Evolutionary conservation across 2,888 invertebrate genomes (phyloP), one percentile per base, ranked within the genome.

Genomic region (Tinea semifulvella): DNA sequence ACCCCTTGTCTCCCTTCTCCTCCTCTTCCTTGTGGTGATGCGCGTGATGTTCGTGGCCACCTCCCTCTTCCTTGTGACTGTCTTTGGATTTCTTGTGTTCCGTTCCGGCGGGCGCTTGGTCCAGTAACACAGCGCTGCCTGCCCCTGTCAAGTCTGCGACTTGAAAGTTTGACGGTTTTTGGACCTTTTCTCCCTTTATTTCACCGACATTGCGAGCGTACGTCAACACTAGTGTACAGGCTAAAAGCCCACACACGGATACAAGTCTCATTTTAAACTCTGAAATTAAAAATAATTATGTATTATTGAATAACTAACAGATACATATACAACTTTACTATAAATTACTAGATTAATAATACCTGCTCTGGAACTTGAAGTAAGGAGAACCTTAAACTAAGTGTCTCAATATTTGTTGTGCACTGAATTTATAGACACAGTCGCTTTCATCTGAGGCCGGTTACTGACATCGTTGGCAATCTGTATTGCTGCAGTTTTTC

Each of bases 1-100:
- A 88, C 0, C 92, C 92, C 56, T 92, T 91, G 48, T 90, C 89
- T 0, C 88, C 89, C 58, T 92, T 91, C 49, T 89, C 88, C 1
- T 89, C 91, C 58, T 91, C 85, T 26, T 87, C 85, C 47, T 85
- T 83, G 59, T 88, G 87, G 56, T 89, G 88, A 47, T 88, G 84
- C 1, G 83, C 82, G 53, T 88, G 87, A 56, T 89, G 86, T 47
- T 87, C 85, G 53, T 87, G 83, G 1, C 90, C 90, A n/a, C 88
- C 89, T 13, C 88, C 88, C 45, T 81, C 76, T 60, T 87, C 87
- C 54, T 85, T 84, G 53, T 84, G 82, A 50, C 74, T 76, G 46
- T 67, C 73, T 53, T 73, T 69, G 4, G 69, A 64, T 48, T 82
- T 74, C 46, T 79, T 73, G 52, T 82, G 75, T 53, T 79, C 80